phyloP scores from a whole-genome alignment of 2,888 invertebrate species.

The Ophion ventricosus region DNA sequence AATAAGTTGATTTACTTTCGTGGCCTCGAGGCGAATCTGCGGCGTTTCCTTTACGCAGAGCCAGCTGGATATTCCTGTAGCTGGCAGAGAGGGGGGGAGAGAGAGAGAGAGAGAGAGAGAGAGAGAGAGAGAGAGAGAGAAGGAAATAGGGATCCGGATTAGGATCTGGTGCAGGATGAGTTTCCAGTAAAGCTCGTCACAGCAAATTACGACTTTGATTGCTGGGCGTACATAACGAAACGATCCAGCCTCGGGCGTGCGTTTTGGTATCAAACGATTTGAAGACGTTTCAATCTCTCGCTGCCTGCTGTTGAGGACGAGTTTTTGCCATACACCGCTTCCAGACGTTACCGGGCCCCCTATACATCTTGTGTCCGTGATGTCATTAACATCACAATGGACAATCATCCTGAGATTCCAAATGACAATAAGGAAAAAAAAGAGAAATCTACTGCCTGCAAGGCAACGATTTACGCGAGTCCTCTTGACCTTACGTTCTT shows the following conservation, averaged over 20 bases:
- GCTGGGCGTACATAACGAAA: constrained; percentile 71
- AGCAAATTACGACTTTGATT: constrained; percentile 72
- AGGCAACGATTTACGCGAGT: constrained; percentile 27
- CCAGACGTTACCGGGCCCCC: neutral
- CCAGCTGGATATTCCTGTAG: constrained; percentile 46
- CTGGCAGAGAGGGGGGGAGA: constrained; percentile 33
- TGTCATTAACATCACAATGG: constrained; percentile 24
- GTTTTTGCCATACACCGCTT: neutral
- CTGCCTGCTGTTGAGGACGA: neutral
- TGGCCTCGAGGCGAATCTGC: constrained; percentile 64
- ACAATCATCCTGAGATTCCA: constrained; percentile 21
- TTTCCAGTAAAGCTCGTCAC: constrained; percentile 68
- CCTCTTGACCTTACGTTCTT: constrained; percentile 43
- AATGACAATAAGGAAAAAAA: constrained; percentile 17
- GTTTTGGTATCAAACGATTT: constrained; percentile 38
- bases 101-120: constrained; percentile 26
- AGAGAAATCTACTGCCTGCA: neutral
- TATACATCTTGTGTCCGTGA: neutral
- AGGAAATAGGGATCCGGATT: neutral
- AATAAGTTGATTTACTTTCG: constrained; percentile 72
- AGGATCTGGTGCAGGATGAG: constrained; percentile 22
- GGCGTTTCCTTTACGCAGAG: constrained; percentile 31
- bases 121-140: constrained; percentile 43
- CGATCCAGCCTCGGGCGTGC: constrained; percentile 49
- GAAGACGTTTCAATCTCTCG: constrained; percentile 13